These are phyloP conservation scores for Cremastinae sp. DNA, from an alignment of 2,888 invertebrate genomes.

Conservation along the genomic window DNA sequence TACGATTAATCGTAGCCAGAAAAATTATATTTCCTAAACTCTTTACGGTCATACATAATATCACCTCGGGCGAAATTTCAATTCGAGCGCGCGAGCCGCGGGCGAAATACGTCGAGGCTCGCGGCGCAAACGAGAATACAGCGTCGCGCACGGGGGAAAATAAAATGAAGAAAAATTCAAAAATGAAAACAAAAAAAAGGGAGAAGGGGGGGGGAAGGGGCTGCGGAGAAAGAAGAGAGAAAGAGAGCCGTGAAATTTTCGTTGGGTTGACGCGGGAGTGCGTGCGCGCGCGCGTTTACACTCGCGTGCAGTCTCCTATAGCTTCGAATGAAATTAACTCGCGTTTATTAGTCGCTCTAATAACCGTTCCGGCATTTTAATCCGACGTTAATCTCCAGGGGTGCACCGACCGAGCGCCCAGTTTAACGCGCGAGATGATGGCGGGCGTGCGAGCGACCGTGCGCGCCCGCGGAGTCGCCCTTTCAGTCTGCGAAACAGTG, in stretches of 20 bases:
- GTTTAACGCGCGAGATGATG: slow-evolving; percentile 27
- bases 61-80: background rate
- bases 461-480: slow-evolving; percentile 41
- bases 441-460: slow-evolving; percentile 5
- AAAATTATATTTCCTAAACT: background rate
- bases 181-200: slow-evolving; percentile 44
- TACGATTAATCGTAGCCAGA: background rate
- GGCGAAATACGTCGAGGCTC: slow-evolving; percentile 2
- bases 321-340: slow-evolving; percentile 72
- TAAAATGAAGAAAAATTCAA: slow-evolving; percentile 8
- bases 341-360: slow-evolving; percentile 76
- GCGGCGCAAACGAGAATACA: slow-evolving; percentile 16
- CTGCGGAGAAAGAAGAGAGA: too few relatives aligned
- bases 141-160: background rate
- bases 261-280: slow-evolving; percentile 18
- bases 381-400: slow-evolving; percentile 76
- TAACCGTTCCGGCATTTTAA: slow-evolving; percentile 75
- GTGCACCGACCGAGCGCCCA: slow-evolving; percentile 52
- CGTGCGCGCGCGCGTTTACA: background rate
- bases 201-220: too few relatives aligned
- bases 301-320: slow-evolving; percentile 32
- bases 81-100: slow-evolving; percentile 19
- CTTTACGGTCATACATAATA: background rate
- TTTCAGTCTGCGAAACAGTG: slow-evolving; percentile 48
- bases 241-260: slow-evolving; percentile 35